A percentile compares a stretch with the other conserved stretches of the same genome.
Evolutionary conservation across 2,888 invertebrate species (phyloP).

Genomic region (Stenodera caucasica): DNA sequence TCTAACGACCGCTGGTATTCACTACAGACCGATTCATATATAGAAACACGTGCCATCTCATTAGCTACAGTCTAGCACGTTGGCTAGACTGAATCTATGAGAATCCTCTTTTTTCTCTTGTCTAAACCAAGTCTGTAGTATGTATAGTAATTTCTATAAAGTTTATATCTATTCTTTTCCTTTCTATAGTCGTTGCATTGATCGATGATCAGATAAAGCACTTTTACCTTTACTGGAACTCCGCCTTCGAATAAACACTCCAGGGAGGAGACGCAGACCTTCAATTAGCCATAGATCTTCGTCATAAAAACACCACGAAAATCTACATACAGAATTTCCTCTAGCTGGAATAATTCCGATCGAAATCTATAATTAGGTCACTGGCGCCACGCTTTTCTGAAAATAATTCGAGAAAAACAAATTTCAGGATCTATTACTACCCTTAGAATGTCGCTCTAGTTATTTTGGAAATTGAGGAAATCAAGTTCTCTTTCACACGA

Average conservation of each 20-base stretch:
- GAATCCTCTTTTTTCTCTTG: slow-evolving; percentile 10
- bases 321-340: no score
- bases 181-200: not conserved
- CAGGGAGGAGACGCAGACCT: no score
- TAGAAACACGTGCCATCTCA: slow-evolving; percentile 30
- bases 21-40: slow-evolving; percentile 18
- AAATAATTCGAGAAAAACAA: no score
- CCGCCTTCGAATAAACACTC: not conserved
- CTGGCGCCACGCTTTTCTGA: no score
- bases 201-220: slow-evolving; percentile 9
- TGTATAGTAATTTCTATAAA: not conserved
- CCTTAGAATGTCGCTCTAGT: no score
- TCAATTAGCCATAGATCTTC: no score
- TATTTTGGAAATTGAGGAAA: no score
- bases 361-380: no score
- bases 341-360: no score
- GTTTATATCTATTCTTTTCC: not conserved
- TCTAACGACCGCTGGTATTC: slow-evolving; percentile 23
- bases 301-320: no score
- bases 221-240: slow-evolving; percentile 16
- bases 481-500: no score
- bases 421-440: no score
- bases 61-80: slow-evolving; percentile 29
- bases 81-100: slow-evolving; percentile 20
- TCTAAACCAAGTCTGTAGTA: not conserved